Base-by-base conservation (phyloP, 2,113 vertebrate genomes). In the Datnioides undecimradiatus region DNA sequence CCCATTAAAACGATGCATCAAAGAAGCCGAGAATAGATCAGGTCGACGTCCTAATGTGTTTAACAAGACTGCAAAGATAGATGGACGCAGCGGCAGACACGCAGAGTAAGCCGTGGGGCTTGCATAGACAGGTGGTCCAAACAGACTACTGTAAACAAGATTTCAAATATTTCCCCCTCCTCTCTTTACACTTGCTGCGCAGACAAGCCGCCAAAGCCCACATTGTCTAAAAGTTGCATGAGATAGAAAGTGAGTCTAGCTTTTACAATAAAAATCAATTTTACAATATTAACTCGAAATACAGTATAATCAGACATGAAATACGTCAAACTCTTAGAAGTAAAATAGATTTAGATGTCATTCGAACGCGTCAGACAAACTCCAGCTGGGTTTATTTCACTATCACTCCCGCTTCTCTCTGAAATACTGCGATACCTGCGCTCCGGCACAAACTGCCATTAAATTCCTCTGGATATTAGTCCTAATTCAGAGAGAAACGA, bases 1-100 rank as follows among this genome's bases (percentile, higher is more conserved):
- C 64, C 64, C 76, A 71, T 91, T 80, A 91, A 87, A 80, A 79
- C 29, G 64, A 88, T 83, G 81, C 81, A 82, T 88, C 81, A 83
- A 79, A 83, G 63, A 77, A 74, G 58, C 68, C 52, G 41, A 73
- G 71, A 84, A 88, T 63, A 86, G 62, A 90, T 75, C 79, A 69
- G 9, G 46, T 23, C 59, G 36, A 71, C 74, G 52, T 64, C 65
- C 40, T 76, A 67, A 74, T 71, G 79, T 66, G 54, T 85, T 87
- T 83, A 79, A 62, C 59, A 9, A 23, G 58, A 63, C 51, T 27
- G 45, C 49, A 31, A 40, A 64, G 48, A 72, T 27, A 41, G 55
- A 79, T 72, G 31, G 57, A 34, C 48, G 34, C 63, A 72, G 59
- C 33, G 29, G 40, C 38, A 40, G 27, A 62, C 55, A 48, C 13